Conservation (phyloP, 2,888 invertebrate genomes). For the Orthonevra nobilis region DNA sequence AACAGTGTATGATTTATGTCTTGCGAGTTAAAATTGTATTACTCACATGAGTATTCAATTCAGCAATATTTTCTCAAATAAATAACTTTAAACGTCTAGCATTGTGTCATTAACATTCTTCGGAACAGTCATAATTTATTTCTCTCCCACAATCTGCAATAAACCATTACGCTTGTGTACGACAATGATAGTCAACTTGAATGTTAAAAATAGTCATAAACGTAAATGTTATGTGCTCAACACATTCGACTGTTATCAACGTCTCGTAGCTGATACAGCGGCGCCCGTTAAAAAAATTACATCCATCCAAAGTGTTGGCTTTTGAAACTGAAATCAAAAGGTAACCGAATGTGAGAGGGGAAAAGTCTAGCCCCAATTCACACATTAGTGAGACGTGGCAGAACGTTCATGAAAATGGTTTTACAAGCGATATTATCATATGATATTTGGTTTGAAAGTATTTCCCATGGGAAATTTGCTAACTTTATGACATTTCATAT, state of each 20-base stretch:
- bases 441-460: conserved; percentile 25
- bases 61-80: conserved; percentile 31
- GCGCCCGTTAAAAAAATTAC: conserved; percentile 10
- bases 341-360: conserved; percentile 7
- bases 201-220: conserved; percentile 22
- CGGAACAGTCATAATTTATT: conserved; percentile 36
- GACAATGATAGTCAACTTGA: no score
- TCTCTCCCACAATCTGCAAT: conserved; percentile 16
- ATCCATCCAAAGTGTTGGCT: neutral
- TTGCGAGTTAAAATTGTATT: conserved; percentile 44
- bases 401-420: conserved; percentile 15
- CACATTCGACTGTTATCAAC: conserved; percentile 20
- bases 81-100: conserved; percentile 29
- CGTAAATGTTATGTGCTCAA: neutral
- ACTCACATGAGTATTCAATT: conserved; percentile 18
- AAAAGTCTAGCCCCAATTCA: conserved; percentile 9
- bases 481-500: no score
- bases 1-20: conserved; percentile 53
- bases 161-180: neutral
- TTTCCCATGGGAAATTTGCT: no score
- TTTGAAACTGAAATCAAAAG: conserved; percentile 2
- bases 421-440: conserved; percentile 19
- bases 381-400: conserved; percentile 26
- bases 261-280: conserved; percentile 1
- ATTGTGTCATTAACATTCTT: conserved; percentile 51